Conservation (phyloP, 1,140 invertebrate species). For the Heterodera schachtii region DNA sequence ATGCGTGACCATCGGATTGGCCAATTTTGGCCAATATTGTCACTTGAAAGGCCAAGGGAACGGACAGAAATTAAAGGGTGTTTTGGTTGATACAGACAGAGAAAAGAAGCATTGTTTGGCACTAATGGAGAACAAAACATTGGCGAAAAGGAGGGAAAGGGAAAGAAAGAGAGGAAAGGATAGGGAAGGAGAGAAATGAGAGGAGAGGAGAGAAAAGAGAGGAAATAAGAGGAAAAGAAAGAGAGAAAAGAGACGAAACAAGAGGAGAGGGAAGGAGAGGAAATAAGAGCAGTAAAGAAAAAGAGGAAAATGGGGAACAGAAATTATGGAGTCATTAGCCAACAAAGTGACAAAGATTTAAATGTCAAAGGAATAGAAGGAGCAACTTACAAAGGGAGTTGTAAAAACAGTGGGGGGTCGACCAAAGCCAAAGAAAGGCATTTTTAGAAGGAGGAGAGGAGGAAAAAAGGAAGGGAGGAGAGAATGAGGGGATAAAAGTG, state of each 20-base stretch:
- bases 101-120: neutral
- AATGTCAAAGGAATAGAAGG: neutral
- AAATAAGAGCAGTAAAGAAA: no score
- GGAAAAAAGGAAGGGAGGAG: neutral
- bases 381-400: neutral
- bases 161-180: no score
- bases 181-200: no score
- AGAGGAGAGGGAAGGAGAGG: no score
- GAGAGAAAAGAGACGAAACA: no score
- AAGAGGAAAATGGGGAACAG: no score
- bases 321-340: no score
- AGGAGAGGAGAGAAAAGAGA: no score
- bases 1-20: slow-evolving; percentile 5
- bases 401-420: neutral
- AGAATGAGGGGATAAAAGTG: neutral
- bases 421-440: slow-evolving; percentile 13
- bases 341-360: no score
- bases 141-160: no score
- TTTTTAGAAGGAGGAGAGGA: no score
- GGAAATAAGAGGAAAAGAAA: no score
- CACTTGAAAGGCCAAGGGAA: neutral
- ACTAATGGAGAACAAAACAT: neutral
- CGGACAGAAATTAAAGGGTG: neutral
- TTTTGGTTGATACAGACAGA: neutral
- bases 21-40: neutral